phyloP scores from a whole-genome alignment of 2,888 invertebrate species.

The Meliscaeva auricollis region DNA sequence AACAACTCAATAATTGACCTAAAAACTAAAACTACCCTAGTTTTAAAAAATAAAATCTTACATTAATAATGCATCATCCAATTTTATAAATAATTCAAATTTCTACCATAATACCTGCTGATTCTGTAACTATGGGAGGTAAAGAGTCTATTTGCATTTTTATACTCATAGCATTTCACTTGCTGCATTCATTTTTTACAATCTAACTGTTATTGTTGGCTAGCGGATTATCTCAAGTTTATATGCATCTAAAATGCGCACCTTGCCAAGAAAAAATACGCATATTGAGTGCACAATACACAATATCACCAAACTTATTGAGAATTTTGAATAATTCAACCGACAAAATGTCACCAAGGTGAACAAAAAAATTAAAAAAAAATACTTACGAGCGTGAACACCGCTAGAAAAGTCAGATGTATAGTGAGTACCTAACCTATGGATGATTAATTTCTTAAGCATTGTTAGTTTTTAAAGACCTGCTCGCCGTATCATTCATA shows the following conservation, averaged over 20 bases:
- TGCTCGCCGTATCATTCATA: background rate
- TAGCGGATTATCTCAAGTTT: constrained; percentile 4
- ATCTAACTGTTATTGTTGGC: constrained; percentile 29
- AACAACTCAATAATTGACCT: constrained; percentile 20
- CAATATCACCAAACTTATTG: background rate
- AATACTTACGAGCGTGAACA: background rate
- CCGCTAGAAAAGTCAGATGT: background rate
- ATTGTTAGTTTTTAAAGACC: too few relatives aligned
- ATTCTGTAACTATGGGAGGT: background rate
- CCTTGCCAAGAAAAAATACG: constrained; percentile 30
- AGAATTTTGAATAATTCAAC: constrained; percentile 36
- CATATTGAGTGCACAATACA: background rate
- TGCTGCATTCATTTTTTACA: constrained; percentile 49
- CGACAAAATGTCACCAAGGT: background rate
- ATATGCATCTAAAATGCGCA: constrained; percentile 57
- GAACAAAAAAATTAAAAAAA: background rate
- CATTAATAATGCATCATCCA: constrained; percentile 54
- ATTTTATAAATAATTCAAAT: constrained; percentile 34
- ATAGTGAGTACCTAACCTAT: too few relatives aligned
- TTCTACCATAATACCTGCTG: background rate
- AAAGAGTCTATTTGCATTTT: background rate
- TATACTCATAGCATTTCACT: constrained; percentile 63
- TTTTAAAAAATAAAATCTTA: constrained; percentile 25
- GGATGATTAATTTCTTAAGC: too few relatives aligned
- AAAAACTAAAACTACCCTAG: constrained; percentile 27